Evolutionary conservation across 2,888 invertebrate species (phyloP), one percentile per base, ranked within the genome.

Genomic region (Dorcus parallelipipedus): DNA sequence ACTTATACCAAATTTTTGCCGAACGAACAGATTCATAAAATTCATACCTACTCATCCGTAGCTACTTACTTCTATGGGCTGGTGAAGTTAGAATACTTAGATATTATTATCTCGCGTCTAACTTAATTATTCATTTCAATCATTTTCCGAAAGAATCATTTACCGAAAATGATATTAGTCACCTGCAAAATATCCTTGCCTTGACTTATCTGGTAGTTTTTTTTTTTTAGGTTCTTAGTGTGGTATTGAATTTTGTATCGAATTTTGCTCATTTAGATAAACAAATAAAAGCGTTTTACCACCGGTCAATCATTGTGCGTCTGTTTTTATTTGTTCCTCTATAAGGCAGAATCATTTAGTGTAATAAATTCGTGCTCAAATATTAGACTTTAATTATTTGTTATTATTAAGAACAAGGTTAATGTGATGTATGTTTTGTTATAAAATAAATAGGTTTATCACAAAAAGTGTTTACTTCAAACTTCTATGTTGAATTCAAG

Each of bases 101-200:
- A 33, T n/a, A n/a, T 33, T 20, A 33, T 7, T 33, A 33, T 6
- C 26, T 33, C 3, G 1, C 26, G 3, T 33, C 26, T 33, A 33
- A 33, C 26, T 33, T 33, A 33, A 33, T 33, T 33, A 33, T 33
- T 33, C 26, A 33, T 33, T 33, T 6, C 3, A 33, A 33, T 33
- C 26, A 33, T 33, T 33, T 33, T 7, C 5, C 7, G 26, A 33
- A 33, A 33, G 7, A 33, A 33, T 33, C 26, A 33, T 6, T 4
- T 4, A 6, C 7, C 3, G 26, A 33, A 33, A 33, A 33, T 33
- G 26, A 33, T 33, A 33, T 33, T 33, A 33, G 26, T 33, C 26
- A 33, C 26, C 26, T 33, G 26, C 26, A 33, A 33, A 33, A 93
- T 93, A 9, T 93, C 76, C 81, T 93, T 0, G 84, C 91, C 45